Conservation (phyloP, 1,140 invertebrate species). For the Cyclargus thomasi region DNA sequence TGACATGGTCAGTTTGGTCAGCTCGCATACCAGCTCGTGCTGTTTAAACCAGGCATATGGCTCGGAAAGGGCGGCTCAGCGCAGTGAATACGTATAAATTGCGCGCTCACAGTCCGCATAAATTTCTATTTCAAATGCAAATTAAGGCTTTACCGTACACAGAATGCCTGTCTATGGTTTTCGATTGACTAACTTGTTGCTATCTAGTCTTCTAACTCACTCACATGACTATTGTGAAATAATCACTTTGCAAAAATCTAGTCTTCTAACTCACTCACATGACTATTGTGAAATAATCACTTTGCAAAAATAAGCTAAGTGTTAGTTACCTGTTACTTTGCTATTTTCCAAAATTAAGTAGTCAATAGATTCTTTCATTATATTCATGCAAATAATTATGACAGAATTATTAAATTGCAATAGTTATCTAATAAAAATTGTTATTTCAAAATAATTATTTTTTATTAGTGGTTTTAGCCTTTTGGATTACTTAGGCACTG, state of each 20-base stretch:
- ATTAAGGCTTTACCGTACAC: conserved; percentile 35
- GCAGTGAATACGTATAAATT: conserved; percentile 33
- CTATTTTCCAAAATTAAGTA: too few species aligned
- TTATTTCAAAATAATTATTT: too few species aligned
- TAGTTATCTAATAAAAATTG: too few species aligned
- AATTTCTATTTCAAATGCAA: conserved; percentile 45
- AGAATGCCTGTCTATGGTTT: conserved; percentile 20
- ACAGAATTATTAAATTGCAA: too few species aligned
- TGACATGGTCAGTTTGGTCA: too few species aligned
- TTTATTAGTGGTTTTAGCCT: too few species aligned
- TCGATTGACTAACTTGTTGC: conserved; percentile 23
- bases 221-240: neutral
- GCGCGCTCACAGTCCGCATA: conserved; percentile 37
- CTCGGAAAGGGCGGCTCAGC: neutral
- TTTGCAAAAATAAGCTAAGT: neutral
- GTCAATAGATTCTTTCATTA: too few species aligned
- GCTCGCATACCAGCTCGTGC: too few species aligned
- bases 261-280: neutral
- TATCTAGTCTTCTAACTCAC: neutral
- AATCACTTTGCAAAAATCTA: neutral
- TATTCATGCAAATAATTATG: too few species aligned
- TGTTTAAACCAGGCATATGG: too few species aligned
- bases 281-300: neutral
- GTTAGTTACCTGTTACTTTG: too few species aligned
- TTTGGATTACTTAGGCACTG: too few species aligned